Percentiles rank a stretch among this genome's conserved stretches.
Evolutionary conservation across 2,797 vertebrate species (phyloP).

Genomic region (Schizothorax lantsangensis): DNA sequence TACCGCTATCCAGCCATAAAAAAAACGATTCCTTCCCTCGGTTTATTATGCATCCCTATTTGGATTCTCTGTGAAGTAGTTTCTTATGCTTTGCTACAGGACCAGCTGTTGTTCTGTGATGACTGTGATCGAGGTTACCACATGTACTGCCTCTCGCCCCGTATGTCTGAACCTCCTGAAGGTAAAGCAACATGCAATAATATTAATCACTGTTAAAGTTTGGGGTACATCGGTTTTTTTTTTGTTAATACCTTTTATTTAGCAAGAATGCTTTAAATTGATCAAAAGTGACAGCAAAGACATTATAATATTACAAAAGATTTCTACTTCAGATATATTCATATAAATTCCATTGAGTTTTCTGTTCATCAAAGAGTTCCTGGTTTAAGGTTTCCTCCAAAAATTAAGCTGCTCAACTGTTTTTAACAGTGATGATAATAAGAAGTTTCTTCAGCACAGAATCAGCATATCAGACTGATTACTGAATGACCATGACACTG

Average conservation of each 20-base stretch:
- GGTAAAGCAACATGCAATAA: constrained; percentile 72
- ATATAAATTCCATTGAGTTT: not conserved
- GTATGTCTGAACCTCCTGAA: constrained; percentile 95
- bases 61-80: constrained; percentile 13
- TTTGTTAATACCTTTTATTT: not conserved
- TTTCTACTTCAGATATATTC: not conserved
- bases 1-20: not conserved
- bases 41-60: not conserved
- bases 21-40: not conserved
- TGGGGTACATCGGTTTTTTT: no score
- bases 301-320: not conserved
- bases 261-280: not conserved
- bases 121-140: constrained; percentile 96
- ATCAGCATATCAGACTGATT: not conserved
- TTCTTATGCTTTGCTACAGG: constrained; percentile 64
- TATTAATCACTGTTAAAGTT: not conserved
- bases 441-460: not conserved
- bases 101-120: constrained; percentile 90
- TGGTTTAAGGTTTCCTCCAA: not conserved
- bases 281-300: not conserved
- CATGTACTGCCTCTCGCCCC: constrained; percentile 94
- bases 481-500: not conserved
- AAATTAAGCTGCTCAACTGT: not conserved
- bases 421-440: not conserved
- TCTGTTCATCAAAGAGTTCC: not conserved